These are phyloP conservation scores for Semotilus atromaculatus DNA, from an alignment of 2,797 vertebrate genomes.

Conservation along the genomic window DNA sequence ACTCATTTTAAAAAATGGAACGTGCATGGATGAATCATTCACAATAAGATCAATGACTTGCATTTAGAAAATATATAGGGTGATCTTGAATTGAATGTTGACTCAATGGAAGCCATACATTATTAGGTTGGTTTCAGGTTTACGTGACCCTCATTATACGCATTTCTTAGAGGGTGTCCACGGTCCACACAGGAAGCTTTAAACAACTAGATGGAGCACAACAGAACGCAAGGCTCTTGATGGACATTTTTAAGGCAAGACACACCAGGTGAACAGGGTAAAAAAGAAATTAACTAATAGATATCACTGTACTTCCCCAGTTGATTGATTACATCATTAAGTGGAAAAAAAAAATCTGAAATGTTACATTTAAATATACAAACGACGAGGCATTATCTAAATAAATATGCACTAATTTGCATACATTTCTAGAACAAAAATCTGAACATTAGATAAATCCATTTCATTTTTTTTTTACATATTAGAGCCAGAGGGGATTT, in stretches of 20 bases:
- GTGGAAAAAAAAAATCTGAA: no score
- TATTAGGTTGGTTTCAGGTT: not conserved
- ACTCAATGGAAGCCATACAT: not conserved
- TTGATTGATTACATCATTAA: not conserved
- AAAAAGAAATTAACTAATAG: not conserved
- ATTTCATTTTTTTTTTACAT: no score
- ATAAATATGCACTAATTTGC: not conserved
- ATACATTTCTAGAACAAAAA: not conserved
- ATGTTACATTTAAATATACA: not conserved
- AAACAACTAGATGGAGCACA: not conserved
- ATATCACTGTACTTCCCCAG: no score
- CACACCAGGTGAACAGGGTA: not conserved
- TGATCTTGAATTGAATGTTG: not conserved
- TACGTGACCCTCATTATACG: no score
- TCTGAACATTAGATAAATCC: not conserved
- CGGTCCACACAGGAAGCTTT: not conserved
- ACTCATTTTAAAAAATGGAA: not conserved
- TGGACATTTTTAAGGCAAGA: not conserved
- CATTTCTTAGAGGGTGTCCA: not conserved
- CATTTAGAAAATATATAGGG: not conserved
- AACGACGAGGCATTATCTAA: not conserved
- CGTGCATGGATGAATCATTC: not conserved
- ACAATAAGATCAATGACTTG: not conserved
- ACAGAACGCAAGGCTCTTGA: not conserved
- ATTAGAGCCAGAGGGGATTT: not conserved